Base-by-base conservation (phyloP, 92 coral and sea anemone species). In the Anthopleura xanthogrammica region DNA sequence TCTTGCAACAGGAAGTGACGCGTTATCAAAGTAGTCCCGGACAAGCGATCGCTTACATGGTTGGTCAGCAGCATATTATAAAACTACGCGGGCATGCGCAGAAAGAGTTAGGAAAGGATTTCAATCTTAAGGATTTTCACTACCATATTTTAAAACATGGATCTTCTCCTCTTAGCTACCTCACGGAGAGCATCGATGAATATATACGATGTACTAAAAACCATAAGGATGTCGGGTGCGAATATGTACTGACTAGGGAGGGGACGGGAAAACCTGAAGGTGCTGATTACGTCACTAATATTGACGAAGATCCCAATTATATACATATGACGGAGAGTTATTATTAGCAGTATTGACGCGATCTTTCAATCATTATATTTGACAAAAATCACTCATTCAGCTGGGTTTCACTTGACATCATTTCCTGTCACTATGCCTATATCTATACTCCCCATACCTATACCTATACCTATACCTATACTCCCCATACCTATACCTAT, bases 11-110 rank as follows among this genome's bases (percentile, higher is more conserved):
- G 64, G 99, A 96, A 79, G 86, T 96, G 17, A 96, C 97, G 12
- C 93, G 99, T 22, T 96, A 96, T 64, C 99, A 96, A 78, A 94
- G 96, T 65, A 89, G 58, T 48, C 93, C 93, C 2, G 99, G 99
- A 22, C 99, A 96, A 54, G 99, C 99, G 16, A 90, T 92, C 13
- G 83, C 99, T 41, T 96, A 96, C 89, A 96, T 91, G 92, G 85
- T 92, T 48, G 99, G 99, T 22, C 99, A 92, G 64, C 80, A 90
- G 62, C 94, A 88, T 20, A 79, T 96, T 79, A 85, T 83, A 40
- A 88, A 90, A 88, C 86, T 95, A 36, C 94, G 98, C 75, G 82
- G 89, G 41, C 88, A 85, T 72, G 91, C 94, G 7, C 76, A 82
- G 76, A 82, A 83, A 23, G 83, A 85, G 19, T 91, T 95, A 29